A percentile compares a stretch with the other conserved stretches of the same genome.
These are phyloP conservation scores for Dryomyza anilis DNA, from an alignment of 2,888 invertebrate genomes.

Conservation along the genomic window DNA sequence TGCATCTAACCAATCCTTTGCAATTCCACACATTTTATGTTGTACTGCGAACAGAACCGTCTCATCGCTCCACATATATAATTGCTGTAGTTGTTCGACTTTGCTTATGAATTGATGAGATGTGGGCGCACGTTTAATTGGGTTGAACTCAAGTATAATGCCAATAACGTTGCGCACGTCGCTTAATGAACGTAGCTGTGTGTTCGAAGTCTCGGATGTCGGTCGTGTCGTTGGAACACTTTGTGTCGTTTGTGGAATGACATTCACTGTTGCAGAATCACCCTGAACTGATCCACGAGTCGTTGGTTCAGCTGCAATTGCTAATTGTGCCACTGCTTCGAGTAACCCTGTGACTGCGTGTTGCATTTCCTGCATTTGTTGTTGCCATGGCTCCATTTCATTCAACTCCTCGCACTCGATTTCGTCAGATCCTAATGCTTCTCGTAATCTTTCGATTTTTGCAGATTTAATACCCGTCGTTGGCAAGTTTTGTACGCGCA, in stretches of 20 bases:
- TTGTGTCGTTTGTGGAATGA: no score
- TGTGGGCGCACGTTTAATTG: neutral
- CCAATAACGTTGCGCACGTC: neutral
- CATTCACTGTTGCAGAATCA: neutral
- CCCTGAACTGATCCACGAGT: neutral
- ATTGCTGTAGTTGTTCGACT: neutral
- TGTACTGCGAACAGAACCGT: neutral
- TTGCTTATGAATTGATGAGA: neutral
- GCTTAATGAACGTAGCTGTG: no score
- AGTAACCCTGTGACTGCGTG: neutral
- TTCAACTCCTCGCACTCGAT: neutral
- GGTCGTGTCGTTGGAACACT: no score
- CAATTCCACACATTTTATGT: constrained; percentile 18
- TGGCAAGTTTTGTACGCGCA: neutral
- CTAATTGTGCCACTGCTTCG: neutral
- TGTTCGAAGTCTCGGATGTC: no score
- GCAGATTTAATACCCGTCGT: neutral
- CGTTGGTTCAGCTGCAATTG: neutral
- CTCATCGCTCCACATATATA: neutral
- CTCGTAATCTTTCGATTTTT: neutral
- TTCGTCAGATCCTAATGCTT: neutral
- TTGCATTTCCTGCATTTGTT: neutral
- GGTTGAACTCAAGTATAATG: neutral
- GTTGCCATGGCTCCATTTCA: neutral
- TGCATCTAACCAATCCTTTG: constrained; percentile 34